Conservation (phyloP, 2,888 invertebrate species). For the Mimachlamys varia region DNA sequence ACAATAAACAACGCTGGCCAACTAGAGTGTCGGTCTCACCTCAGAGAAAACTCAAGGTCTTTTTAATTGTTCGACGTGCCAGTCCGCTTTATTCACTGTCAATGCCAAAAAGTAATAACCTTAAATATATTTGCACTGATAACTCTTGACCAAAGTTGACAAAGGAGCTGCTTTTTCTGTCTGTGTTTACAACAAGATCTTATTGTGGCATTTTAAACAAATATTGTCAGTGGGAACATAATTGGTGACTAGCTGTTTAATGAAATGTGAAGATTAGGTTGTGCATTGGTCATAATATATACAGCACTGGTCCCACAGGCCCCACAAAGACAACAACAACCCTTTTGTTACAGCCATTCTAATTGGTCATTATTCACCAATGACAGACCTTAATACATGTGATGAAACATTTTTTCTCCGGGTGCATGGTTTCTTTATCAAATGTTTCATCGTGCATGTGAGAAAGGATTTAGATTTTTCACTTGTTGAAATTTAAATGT, state of each 20-base stretch:
- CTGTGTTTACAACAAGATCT: slow-evolving; percentile 22
- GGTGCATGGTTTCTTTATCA: neutral
- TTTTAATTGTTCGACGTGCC: slow-evolving; percentile 41
- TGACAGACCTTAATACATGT: slow-evolving; percentile 13
- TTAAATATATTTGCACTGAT: slow-evolving; percentile 34
- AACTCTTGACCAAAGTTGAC: slow-evolving; percentile 23
- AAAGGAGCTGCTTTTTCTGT: neutral
- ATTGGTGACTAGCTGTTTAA: slow-evolving; percentile 23
- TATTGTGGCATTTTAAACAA: slow-evolving; percentile 21
- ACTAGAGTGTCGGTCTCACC: neutral
- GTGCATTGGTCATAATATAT: slow-evolving; percentile 22
- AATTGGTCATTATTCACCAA: slow-evolving; percentile 33
- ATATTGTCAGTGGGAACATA: neutral
- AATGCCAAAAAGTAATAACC: slow-evolving; percentile 20
- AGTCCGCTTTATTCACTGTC: slow-evolving; percentile 42
- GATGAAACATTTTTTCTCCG: neutral
- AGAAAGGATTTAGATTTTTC: slow-evolving; percentile 15
- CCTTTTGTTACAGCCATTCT: slow-evolving; percentile 8
- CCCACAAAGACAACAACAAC: neutral
- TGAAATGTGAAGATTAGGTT: slow-evolving; percentile 27
- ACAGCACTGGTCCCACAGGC: neutral
- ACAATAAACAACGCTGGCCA: neutral
- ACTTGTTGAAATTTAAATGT: slow-evolving; percentile 17
- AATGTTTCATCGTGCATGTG: slow-evolving; percentile 14
- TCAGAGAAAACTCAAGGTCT: slow-evolving; percentile 39